phyloP scores from a whole-genome alignment of 2,888 invertebrate genomes.

The Callyntrura guangdongensis region DNA sequence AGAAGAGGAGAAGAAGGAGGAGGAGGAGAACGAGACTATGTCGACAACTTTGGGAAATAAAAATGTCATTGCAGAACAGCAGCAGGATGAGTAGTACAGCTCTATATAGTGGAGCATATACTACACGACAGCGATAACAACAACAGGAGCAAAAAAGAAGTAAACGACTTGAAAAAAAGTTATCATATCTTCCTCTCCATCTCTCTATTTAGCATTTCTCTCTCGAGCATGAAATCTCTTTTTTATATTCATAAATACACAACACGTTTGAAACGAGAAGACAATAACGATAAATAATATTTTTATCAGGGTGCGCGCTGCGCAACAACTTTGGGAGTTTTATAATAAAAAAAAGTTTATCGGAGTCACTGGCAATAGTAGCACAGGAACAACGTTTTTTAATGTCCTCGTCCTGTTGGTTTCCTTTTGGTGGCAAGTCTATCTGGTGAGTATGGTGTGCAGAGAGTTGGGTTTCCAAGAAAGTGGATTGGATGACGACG shows the following conservation, averaged over 20 bases:
- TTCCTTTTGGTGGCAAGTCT: too few relatives aligned
- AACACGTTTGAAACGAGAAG: neutral
- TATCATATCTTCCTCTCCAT: neutral
- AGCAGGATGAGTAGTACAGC: neutral
- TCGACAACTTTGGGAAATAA: constrained; percentile 50
- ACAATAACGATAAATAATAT: constrained; percentile 42
- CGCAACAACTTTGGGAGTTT: neutral
- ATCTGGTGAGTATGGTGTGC: too few relatives aligned
- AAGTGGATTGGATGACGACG: too few relatives aligned
- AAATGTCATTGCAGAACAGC: constrained; percentile 49
- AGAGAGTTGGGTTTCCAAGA: too few relatives aligned
- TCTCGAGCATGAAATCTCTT: constrained; percentile 35
- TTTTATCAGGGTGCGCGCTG: neutral
- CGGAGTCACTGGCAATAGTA: too few relatives aligned
- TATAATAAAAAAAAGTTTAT: neutral
- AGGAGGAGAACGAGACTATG: constrained; percentile 46
- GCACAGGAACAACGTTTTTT: too few relatives aligned
- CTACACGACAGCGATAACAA: neutral
- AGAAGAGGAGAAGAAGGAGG: neutral
- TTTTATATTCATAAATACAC: constrained; percentile 32
- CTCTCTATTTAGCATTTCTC: neutral
- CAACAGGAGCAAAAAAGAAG: neutral
- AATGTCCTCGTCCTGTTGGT: too few relatives aligned
- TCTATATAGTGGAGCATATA: neutral
- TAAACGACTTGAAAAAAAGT: neutral